These are phyloP conservation scores for Bubo blakistoni DNA, from an alignment of 2,113 vertebrate genomes.

Conservation along the genomic window DNA sequence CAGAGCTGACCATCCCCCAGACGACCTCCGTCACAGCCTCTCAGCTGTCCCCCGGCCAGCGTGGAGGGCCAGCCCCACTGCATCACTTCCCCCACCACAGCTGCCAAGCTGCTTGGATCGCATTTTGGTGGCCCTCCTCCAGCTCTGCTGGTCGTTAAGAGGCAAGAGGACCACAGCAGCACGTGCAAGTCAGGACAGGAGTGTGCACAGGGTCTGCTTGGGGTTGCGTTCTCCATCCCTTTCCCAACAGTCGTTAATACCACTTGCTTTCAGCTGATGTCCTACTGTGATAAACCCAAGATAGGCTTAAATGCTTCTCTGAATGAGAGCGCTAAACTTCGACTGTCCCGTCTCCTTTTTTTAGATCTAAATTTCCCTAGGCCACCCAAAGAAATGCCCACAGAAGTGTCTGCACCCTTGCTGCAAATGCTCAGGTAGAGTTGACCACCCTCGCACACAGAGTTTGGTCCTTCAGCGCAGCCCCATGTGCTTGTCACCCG, in stretches of 20 bases:
- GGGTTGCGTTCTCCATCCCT: neutral
- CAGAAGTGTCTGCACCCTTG: neutral
- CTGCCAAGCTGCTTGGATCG: neutral
- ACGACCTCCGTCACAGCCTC: rapidly evolving
- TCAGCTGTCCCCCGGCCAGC: neutral
- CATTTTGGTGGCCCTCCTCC: neutral
- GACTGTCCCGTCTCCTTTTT: neutral
- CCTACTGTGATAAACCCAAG: neutral
- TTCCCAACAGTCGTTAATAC: neutral
- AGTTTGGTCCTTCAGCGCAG: neutral
- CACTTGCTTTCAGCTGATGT: neutral
- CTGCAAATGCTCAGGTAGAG: neutral
- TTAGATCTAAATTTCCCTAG: neutral
- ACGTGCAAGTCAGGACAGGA: rapidly evolving
- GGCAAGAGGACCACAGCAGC: neutral
- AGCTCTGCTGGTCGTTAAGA: neutral
- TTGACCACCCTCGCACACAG: rapidly evolving
- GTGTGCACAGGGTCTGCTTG: neutral
- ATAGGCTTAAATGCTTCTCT: neutral
- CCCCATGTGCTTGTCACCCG: neutral
- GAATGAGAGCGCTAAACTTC: neutral
- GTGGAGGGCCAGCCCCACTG: neutral
- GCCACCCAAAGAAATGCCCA: neutral
- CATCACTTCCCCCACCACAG: rapidly evolving
- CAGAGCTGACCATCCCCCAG: neutral